Evolutionary conservation across 2,888 invertebrate species (phyloP), one percentile per base, ranked within the genome.

Genomic region (Tuta absoluta): DNA sequence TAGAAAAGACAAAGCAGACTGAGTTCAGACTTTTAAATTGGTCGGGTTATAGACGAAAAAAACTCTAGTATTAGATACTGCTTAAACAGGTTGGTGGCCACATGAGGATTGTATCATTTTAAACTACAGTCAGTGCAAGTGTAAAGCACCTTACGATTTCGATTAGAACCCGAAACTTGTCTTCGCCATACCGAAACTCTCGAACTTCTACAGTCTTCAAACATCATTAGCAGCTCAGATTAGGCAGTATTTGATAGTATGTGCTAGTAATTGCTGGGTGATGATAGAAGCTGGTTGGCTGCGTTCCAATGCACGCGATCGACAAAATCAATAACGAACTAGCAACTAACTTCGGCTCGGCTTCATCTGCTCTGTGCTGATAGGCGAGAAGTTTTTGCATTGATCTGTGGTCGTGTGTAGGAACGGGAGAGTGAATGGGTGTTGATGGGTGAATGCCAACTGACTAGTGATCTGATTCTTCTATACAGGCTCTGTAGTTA

Each of bases 281-380:
- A 37, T 19, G 58, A 59, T 37, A 57, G 59, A 33, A 21, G 53
- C 58, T 58, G 17, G 61, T 48, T 66, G 65, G 66, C 66, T 23
- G n/a, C 56, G 56, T 56, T 63, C 66, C 66, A 66, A 57, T 48
- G 63, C 63, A 63, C 60, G 66, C 63, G 61, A 66, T 63, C 60
- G 45, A 21, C 60, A 45, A 60, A 66, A 66, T 66, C 66, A 66
- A 66, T 66, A 66, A 60, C 57, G 8, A 48, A 60, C 45, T 45
- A 21, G 1, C 58, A 59, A 59, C 38, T 59, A 59, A 59, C 38
- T 59, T 59, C 33, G 8, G 45, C 45, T 45, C n/a, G 2, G 45
- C n/a, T 45, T 45, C 17, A 45, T 45, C 45, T 17, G 17, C 2
- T n/a, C 45, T 7, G 45, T n/a, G 17, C 45, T 45, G 45, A 45